A percentile compares a stretch with the other conserved stretches of the same genome.
These are phyloP conservation scores for Furcifer pardalis DNA, from an alignment of 2,797 vertebrate genomes.

Conservation along the genomic window DNA sequence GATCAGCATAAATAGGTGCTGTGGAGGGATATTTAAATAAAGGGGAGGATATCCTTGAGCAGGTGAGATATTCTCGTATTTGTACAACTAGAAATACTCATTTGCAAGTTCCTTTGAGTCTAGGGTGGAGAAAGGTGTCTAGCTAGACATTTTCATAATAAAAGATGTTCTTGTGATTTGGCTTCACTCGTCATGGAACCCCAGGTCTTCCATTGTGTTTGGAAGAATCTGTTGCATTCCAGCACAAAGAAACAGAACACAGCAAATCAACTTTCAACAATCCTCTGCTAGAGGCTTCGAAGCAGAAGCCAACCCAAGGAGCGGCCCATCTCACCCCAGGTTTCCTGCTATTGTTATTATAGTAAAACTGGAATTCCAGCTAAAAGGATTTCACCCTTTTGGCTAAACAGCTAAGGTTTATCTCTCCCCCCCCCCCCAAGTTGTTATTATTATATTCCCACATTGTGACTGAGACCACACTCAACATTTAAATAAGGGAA, in stretches of 20 bases:
- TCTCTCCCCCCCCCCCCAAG: too few relatives aligned
- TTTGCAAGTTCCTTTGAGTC: too few relatives aligned
- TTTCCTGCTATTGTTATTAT: slow-evolving; percentile 79
- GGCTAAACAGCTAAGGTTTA: slow-evolving; percentile 69
- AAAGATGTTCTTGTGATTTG: slow-evolving; percentile 53
- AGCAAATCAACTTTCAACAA: slow-evolving; percentile 63
- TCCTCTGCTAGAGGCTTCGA: slow-evolving; percentile 42
- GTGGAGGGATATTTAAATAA: too few relatives aligned
- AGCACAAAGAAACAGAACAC: slow-evolving; percentile 50
- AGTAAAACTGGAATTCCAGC: slow-evolving; percentile 74
- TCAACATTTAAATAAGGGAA: slow-evolving; percentile 8
- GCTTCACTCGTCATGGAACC: slow-evolving; percentile 48
- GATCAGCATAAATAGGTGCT: too few relatives aligned
- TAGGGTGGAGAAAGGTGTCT: too few relatives aligned
- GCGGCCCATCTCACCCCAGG: slow-evolving; percentile 16
- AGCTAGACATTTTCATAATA: slow-evolving; percentile 32
- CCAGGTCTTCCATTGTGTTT: slow-evolving; percentile 36
- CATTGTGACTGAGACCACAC: slow-evolving; percentile 41
- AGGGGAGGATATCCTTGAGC: too few relatives aligned
- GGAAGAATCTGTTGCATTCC: slow-evolving; percentile 63
- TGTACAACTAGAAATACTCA: too few relatives aligned
- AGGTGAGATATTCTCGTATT: too few relatives aligned
- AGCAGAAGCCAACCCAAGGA: slow-evolving; percentile 57
- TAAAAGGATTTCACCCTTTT: slow-evolving; percentile 79
- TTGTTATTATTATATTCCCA: slow-evolving; percentile 78